phyloP scores from a whole-genome alignment of 2,888 invertebrate genomes.

The Ormia ochracea region DNA sequence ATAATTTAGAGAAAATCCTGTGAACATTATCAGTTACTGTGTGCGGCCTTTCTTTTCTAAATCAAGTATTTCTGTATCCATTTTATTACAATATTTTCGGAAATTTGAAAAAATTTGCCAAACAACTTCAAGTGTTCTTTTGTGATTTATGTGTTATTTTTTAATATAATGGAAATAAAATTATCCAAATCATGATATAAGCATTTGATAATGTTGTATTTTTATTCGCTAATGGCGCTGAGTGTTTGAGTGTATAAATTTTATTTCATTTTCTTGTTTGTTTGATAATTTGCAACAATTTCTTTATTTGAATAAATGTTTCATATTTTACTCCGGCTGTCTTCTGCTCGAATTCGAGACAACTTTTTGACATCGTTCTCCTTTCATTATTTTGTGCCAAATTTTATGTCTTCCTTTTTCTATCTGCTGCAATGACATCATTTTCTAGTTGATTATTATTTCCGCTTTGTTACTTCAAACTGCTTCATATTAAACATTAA shows the following conservation, averaged over 20 bases:
- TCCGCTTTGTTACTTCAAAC: conserved; percentile 55
- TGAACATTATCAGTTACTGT: too few species aligned
- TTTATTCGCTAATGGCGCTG: background rate
- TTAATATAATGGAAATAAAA: too few species aligned
- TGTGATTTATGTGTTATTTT: too few species aligned
- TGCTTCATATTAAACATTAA: conserved; percentile 24
- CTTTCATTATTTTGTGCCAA: conserved; percentile 16
- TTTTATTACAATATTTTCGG: too few species aligned
- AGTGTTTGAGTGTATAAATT: background rate
- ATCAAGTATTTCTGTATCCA: too few species aligned
- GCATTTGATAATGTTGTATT: background rate
- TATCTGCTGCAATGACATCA: conserved; percentile 41
- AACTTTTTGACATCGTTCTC: conserved; percentile 39
- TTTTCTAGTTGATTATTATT: conserved; percentile 55
- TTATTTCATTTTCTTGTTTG: background rate
- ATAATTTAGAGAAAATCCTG: too few species aligned
- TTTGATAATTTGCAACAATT: conserved; percentile 7
- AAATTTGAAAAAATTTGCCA: too few species aligned
- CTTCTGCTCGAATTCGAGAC: conserved; percentile 19
- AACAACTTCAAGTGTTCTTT: too few species aligned
- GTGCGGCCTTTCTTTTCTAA: too few species aligned
- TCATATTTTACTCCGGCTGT: conserved; percentile 16
- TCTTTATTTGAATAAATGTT: conserved; percentile 15
- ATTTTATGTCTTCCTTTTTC: background rate
- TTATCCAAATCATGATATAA: too few species aligned